These are phyloP conservation scores for Sturnus vulgaris DNA, from an alignment of 2,113 vertebrate genomes.

Conservation along the genomic window DNA sequence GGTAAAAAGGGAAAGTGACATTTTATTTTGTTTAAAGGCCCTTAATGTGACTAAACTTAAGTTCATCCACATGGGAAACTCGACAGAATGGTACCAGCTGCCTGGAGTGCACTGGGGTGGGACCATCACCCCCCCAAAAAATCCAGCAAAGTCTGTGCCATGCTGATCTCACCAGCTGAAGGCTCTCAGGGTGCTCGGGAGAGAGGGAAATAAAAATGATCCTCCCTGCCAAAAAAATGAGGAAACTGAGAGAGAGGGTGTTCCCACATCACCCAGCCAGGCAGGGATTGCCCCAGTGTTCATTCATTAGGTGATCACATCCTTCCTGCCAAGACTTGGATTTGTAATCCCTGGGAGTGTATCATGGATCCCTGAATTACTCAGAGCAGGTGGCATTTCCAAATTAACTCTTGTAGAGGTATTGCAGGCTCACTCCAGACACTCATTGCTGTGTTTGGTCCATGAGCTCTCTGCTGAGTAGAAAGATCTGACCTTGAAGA, in stretches of 20 bases:
- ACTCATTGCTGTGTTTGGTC: background rate
- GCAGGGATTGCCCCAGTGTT: background rate
- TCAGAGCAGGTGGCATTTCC: background rate
- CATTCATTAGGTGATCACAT: fast-evolving
- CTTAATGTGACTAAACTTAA: background rate
- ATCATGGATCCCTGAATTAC: background rate
- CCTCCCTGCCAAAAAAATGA: background rate
- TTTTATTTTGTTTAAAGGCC: background rate
- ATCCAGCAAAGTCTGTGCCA: background rate
- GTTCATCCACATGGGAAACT: background rate
- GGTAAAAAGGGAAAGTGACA: background rate
- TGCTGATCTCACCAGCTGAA: background rate
- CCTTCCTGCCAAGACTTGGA: background rate
- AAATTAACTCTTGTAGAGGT: background rate
- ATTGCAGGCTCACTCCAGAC: background rate
- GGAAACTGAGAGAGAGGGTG: background rate
- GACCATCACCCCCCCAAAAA: background rate
- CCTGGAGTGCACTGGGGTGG: background rate
- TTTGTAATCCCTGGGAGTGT: background rate
- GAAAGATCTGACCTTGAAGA: background rate
- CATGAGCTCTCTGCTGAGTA: background rate
- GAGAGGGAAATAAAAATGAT: background rate
- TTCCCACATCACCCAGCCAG: background rate
- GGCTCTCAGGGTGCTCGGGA: background rate
- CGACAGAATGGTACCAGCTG: fast-evolving